Conservation (phyloP, 2,888 invertebrate species). For the Andrena dorsata region DNA sequence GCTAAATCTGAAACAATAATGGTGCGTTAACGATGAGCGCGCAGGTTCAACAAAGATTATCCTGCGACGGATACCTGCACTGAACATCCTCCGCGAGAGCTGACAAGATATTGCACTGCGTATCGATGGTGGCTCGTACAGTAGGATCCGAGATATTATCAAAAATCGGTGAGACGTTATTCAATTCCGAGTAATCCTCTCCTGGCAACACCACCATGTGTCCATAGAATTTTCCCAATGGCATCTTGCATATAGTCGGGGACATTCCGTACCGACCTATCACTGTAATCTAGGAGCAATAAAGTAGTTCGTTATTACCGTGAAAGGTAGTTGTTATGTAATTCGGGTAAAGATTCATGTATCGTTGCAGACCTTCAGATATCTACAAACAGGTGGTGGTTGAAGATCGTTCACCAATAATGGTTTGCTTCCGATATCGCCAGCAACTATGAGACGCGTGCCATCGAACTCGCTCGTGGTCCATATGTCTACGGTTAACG, state of each 20-base stretch:
- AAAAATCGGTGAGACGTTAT: slow-evolving; percentile 75
- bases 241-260: slow-evolving; percentile 95
- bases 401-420: slow-evolving; percentile 95
- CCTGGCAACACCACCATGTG: slow-evolving; percentile 91
- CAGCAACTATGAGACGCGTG: slow-evolving; percentile 92
- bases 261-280: slow-evolving; percentile 97
- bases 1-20: slow-evolving; percentile 85
- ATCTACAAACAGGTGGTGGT: slow-evolving; percentile 95
- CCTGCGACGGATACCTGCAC: slow-evolving; percentile 87
- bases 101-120: slow-evolving; percentile 89
- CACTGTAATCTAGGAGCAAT: slow-evolving; percentile 90
- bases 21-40: background rate
- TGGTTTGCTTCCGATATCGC: slow-evolving; percentile 94
- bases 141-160: slow-evolving; percentile 77
- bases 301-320: slow-evolving; percentile 27
- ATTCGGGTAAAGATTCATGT: slow-evolving; percentile 10
- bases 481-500: slow-evolving; percentile 96
- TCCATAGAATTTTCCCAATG: slow-evolving; percentile 97
- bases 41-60: slow-evolving; percentile 2
- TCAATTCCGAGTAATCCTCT: slow-evolving; percentile 85
- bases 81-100: slow-evolving; percentile 92
- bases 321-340: background rate
- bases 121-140: slow-evolving; percentile 84
- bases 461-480: slow-evolving; percentile 93
- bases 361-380: slow-evolving; percentile 89